phyloP scores from a whole-genome alignment of 2,113 vertebrate species.

The Lipophrys pholis region DNA sequence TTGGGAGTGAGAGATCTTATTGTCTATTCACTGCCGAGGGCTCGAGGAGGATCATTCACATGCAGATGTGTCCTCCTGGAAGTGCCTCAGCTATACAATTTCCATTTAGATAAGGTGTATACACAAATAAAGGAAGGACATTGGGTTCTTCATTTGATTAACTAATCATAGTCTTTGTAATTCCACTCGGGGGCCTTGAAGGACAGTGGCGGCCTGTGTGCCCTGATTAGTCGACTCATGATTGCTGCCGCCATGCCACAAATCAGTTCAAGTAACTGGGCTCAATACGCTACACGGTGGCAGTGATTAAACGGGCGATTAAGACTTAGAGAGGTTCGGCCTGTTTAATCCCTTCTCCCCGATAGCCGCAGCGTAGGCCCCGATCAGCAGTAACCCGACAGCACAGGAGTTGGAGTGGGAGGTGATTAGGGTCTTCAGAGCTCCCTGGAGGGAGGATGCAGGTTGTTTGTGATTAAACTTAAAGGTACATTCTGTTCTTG shows the following conservation, averaged over 20 bases:
- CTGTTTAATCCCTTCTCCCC: slow-evolving; percentile 70
- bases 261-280: slow-evolving; percentile 80
- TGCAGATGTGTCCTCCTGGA: slow-evolving; percentile 80
- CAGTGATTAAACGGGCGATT: slow-evolving; percentile 79
- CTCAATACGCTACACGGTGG: slow-evolving; percentile 67
- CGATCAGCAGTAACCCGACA: slow-evolving; percentile 69
- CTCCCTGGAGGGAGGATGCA: slow-evolving; percentile 66
- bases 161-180: slow-evolving; percentile 86
- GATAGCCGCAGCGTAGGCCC: slow-evolving; percentile 60
- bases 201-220: slow-evolving; percentile 63
- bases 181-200: slow-evolving; percentile 77
- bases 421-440: slow-evolving; percentile 77
- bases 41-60: slow-evolving; percentile 78
- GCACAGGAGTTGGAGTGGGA: slow-evolving; percentile 69
- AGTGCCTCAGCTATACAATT: slow-evolving; percentile 76
- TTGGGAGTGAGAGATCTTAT: slow-evolving; percentile 76
- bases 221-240: slow-evolving; percentile 79
- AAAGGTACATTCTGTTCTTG: slow-evolving; percentile 67
- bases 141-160: slow-evolving; percentile 83
- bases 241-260: slow-evolving; percentile 70
- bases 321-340: slow-evolving; percentile 70
- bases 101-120: slow-evolving; percentile 81
- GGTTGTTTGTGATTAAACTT: slow-evolving; percentile 73
- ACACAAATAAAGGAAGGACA: slow-evolving; percentile 79
- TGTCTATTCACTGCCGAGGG: slow-evolving; percentile 58